phyloP scores from a whole-genome alignment of 1,140 invertebrate species.

The Neodiprion lecontei region DNA sequence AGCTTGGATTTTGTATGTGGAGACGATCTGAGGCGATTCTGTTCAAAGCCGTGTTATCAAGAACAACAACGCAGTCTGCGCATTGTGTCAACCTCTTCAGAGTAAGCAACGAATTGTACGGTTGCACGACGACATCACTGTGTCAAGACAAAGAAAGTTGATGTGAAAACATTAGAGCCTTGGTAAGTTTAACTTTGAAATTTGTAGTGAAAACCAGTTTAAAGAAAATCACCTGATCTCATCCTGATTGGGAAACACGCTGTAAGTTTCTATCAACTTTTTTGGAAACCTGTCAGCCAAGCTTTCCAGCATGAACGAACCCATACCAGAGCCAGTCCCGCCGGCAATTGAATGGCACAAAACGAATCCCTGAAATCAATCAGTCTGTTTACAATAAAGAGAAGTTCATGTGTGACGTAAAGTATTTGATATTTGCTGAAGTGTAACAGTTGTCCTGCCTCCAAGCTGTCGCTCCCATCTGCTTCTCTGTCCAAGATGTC shows the following conservation, averaged over 20 bases:
- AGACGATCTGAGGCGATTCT: conserved; percentile 94
- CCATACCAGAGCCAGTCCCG: conserved; percentile 98
- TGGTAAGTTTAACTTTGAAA: not conserved
- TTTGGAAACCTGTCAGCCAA: conserved; percentile 96
- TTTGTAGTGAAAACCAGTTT: conserved; percentile 18
- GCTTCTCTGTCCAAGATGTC: conserved; percentile 99
- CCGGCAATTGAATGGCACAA: conserved; percentile 99
- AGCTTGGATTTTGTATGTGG: conserved; percentile 95
- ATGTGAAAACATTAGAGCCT: not conserved
- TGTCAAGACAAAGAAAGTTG: conserved; percentile 44
- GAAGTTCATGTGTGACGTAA: conserved; percentile 10
- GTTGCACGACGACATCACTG: conserved; percentile 98
- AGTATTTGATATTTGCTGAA: not conserved
- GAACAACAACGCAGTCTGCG: conserved; percentile 97
- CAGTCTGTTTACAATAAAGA: conserved; percentile 1
- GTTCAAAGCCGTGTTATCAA: conserved; percentile 98
- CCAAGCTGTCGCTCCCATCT: conserved; percentile 97
- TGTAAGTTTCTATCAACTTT: conserved; percentile 98
- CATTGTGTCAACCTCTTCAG: conserved; percentile 93
- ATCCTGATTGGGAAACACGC: conserved; percentile 98
- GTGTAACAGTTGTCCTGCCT: conserved; percentile 63
- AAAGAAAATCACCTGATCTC: conserved; percentile 77
- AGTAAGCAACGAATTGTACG: conserved; percentile 97
- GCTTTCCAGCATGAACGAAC: conserved; percentile 93
- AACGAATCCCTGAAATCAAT: conserved; percentile 85